Base-by-base conservation (phyloP, 2,113 vertebrate species). In the Tinamus guttatus region DNA sequence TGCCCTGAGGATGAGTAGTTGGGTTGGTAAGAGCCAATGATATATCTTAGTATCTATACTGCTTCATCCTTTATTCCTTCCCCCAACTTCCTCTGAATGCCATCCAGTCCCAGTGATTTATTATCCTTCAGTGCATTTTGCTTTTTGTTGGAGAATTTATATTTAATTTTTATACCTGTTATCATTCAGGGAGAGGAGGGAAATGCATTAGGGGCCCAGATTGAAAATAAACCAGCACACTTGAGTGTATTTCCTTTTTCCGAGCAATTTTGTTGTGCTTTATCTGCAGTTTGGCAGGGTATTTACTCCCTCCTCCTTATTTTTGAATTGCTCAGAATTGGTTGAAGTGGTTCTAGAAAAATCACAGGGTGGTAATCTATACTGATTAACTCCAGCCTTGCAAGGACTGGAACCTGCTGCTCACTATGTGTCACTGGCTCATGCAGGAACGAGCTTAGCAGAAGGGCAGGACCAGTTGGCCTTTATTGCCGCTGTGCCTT, bases 61-160 rank as follows among this genome's bases (percentile, higher is more conserved):
- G 47, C 30, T 84, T 68, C 93, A 86, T 56, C 81, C 90, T 87
- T 88, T 28, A 15, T 83, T 40, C 69, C 85, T 64, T 86, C 41
- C 52, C 43, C 77, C 86, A 64, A 16, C 92, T 90, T 71, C 83
- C 62, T 67, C 12, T 1, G n/a, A 81, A 71, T 71, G 51, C 86
- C 83, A 64, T 51, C 94, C 93, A 75, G 21, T 59, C 80, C 49
- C 0, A 0, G 1, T 71, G 90, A 93, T 95, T 94, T 92, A 94
- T 88, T 67, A 75, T 69, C 47, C 47, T 81, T 86, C 85, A 41
- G 21, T 15, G 64, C 0, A 0, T 87, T 83, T 74, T 0, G 0
- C 74, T 74, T 80, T 81, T 81, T 86, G 80, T 65, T 81, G 82
- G 85, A 81, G 92, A 90, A 59, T 79, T 95, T 81, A 64, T 96